phyloP scores from a whole-genome alignment of 2,113 vertebrate species.

The Ceuthmochares aereus region DNA sequence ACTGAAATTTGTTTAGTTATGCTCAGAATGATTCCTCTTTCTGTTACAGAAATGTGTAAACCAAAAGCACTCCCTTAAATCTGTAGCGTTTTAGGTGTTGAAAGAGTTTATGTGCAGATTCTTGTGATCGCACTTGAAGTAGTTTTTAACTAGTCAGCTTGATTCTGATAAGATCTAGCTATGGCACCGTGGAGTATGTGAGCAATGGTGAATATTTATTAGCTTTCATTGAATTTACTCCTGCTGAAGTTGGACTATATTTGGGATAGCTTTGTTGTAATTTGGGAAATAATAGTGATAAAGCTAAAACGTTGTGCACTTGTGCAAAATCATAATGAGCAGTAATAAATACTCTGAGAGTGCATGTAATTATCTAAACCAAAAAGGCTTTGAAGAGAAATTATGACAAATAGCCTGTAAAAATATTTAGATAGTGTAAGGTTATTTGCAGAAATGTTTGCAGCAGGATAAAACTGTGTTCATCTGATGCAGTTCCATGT shows the following conservation, averaged over 20 bases:
- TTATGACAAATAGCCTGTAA: background rate
- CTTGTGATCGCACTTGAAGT: background rate
- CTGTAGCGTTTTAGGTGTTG: background rate
- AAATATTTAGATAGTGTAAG: slow-evolving; percentile 21
- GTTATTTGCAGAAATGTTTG: slow-evolving; percentile 15
- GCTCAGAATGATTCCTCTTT: background rate
- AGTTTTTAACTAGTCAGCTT: background rate
- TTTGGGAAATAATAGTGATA: background rate
- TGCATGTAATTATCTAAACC: background rate
- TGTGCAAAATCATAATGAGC: background rate
- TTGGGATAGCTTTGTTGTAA: background rate
- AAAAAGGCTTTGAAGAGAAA: background rate
- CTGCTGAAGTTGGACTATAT: background rate
- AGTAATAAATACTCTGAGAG: background rate
- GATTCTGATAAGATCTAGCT: background rate
- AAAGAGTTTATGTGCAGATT: background rate
- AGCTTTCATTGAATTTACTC: background rate
- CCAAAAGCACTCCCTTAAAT: background rate
- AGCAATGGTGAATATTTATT: background rate
- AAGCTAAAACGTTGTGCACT: background rate
- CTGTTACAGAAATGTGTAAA: background rate
- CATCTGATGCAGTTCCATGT: slow-evolving; percentile 10
- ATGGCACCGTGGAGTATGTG: background rate
- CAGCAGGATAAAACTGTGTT: background rate
- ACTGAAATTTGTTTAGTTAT: background rate